Evolutionary conservation across 2,113 vertebrate genomes (phyloP), one percentile per base, ranked within the genome.

Genomic region (Limnothrissa miodon): DNA sequence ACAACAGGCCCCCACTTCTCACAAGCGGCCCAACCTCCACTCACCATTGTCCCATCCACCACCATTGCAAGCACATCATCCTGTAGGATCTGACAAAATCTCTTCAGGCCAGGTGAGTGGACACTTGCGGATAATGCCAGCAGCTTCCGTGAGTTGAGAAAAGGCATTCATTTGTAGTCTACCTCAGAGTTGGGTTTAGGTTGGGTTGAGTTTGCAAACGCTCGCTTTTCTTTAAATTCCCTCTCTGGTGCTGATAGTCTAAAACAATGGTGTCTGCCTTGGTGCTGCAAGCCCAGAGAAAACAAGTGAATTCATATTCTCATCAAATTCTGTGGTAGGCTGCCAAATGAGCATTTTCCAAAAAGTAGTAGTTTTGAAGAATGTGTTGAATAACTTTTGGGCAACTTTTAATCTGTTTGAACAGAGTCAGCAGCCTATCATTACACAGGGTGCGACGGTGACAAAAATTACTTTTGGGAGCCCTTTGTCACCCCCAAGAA

Each of bases 381-480:
- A 62, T 46, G 10, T 48, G 0, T 39, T 70, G 66, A 45, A 19
- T 11, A 80, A 39, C 51, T 5, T 56, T 23, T 56, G 51, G 21
- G 21, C 51, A 56, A 56, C 51, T 56, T 23, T 56, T 56, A 19
- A 23, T 56, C 51, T 56, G 51, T 21, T 56, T 56, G 33, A 51
- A 46, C 86, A 95, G 95, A 92, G 96, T 78, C 95, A 97, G 93
- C 97, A 96, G 93, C 95, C 97, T 83, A 94, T 97, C 94, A 95
- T 96, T 94, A 97, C 96, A 0, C 97, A 98, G 96, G 97, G 96
- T 85, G 96, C 97, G 88, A 95, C 95, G 29, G 96, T 99, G 93
- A 97, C 96, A 85, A 98, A 98, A 94, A 97, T 99, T 93, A 98
- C 95, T 82, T 98, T 96, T 79, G 97, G 97, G 90, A 94, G 94